Evolutionary conservation across 2,888 invertebrate genomes (phyloP).

Genomic region (Hypena proboscidalis): DNA sequence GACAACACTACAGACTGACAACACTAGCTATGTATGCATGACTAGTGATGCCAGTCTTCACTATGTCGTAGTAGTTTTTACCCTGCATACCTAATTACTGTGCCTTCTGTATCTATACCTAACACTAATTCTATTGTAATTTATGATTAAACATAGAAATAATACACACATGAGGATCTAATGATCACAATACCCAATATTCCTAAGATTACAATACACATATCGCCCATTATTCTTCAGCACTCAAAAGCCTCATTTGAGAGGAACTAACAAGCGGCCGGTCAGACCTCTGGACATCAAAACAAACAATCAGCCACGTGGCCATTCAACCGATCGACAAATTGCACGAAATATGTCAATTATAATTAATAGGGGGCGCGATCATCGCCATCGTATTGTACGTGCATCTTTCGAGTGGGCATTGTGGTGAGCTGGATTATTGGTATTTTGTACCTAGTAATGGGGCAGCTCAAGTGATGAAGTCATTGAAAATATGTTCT

Average conservation of each 20-base stretch:
- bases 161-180: too few relatives aligned
- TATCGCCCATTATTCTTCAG: conserved; percentile 34
- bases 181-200: neutral
- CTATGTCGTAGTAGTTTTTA: too few relatives aligned
- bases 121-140: too few relatives aligned
- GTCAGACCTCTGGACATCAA: conserved; percentile 75
- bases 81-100: too few relatives aligned
- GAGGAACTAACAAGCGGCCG: conserved; percentile 56
- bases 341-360: conserved; percentile 83
- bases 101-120: too few relatives aligned
- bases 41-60: too few relatives aligned
- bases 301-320: conserved; percentile 79
- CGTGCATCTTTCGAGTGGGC: conserved; percentile 33
- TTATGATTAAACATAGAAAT: neutral
- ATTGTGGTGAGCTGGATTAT: conserved; percentile 38
- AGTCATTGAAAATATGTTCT: too few relatives aligned
- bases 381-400: conserved; percentile 59
- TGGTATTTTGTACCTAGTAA: conserved; percentile 26
- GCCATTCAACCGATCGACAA: conserved; percentile 69
- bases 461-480: conserved; percentile 9
- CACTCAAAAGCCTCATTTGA: conserved; percentile 44
- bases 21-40: too few relatives aligned
- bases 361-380: conserved; percentile 80
- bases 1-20: too few relatives aligned
- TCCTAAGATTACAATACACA: conserved; percentile 17